Evolutionary conservation across 2,113 vertebrate species (phyloP).

Genomic region (Scomber japonicus): DNA sequence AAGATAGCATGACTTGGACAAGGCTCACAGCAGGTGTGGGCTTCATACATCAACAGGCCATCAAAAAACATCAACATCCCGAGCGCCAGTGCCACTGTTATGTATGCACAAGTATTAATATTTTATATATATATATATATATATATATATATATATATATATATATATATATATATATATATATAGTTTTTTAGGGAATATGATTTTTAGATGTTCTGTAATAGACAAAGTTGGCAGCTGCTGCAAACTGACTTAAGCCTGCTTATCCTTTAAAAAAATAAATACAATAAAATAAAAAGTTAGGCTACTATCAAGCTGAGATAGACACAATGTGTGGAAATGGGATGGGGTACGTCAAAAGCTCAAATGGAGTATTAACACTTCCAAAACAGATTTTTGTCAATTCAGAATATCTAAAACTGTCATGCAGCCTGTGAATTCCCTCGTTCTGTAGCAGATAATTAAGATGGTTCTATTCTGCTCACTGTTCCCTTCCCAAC

Average conservation of each 20-base stretch:
- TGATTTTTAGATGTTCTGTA: neutral
- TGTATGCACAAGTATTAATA: neutral
- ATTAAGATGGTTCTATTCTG: conserved; percentile 55
- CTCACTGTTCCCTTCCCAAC: conserved; percentile 38
- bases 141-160: too few species aligned
- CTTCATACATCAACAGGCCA: conserved; percentile 37
- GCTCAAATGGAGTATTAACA: conserved; percentile 1
- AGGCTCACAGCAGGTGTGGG: conserved; percentile 21
- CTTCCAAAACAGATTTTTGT: neutral
- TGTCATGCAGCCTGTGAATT: neutral
- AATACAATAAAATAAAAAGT: too few species aligned
- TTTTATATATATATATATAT: too few species aligned
- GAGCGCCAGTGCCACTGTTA: neutral
- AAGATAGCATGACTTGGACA: neutral
- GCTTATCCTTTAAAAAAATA: conserved; percentile 1
- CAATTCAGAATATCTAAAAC: conserved; percentile 18
- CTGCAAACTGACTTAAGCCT: neutral
- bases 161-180: too few species aligned
- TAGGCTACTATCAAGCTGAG: neutral
- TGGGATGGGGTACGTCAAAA: neutral
- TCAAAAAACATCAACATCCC: conserved; percentile 8
- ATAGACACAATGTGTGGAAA: neutral
- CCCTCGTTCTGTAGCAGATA: conserved; percentile 16
- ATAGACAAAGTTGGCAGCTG: neutral
- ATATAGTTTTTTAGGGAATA: too few species aligned